Conservation (phyloP, 2,113 vertebrate species). For the Clinocottus analis region DNA sequence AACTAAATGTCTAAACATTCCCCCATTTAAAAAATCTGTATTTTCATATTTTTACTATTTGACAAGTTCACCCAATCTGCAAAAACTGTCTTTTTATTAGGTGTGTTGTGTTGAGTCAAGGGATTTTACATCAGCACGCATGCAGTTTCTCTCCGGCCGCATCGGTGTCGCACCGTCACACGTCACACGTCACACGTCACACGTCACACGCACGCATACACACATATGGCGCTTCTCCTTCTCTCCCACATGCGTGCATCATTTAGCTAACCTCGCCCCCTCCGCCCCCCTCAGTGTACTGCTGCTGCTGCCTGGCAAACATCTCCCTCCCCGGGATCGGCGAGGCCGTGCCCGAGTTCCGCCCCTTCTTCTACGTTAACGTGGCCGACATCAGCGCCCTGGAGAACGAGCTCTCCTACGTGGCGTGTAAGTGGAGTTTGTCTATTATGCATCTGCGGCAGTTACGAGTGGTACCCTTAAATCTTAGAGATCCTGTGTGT, state of each 20-base stretch:
- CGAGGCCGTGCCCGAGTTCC: slow-evolving; percentile 89
- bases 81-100: neutral
- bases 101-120: neutral
- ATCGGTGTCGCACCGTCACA: neutral
- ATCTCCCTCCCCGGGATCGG: slow-evolving; percentile 92
- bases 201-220: no score
- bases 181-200: no score
- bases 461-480: neutral
- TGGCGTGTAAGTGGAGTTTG: slow-evolving; percentile 89
- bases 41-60: neutral
- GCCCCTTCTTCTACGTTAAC: slow-evolving; percentile 97
- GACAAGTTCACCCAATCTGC: no score
- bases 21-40: neutral
- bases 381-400: slow-evolving; percentile 94
- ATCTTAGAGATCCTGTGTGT: slow-evolving; percentile 21
- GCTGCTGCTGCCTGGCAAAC: slow-evolving; percentile 96
- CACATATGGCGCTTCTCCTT: no score
- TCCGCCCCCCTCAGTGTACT: slow-evolving; percentile 86
- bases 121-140: neutral
- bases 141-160: slow-evolving; percentile 16
- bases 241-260: slow-evolving; percentile 26
- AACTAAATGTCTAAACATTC: neutral
- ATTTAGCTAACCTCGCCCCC: slow-evolving; percentile 4
- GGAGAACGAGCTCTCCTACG: slow-evolving; percentile 94
- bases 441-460: neutral